phyloP scores from a whole-genome alignment of 2,113 vertebrate species.

The Hypocryptadius cinnamomeus region DNA sequence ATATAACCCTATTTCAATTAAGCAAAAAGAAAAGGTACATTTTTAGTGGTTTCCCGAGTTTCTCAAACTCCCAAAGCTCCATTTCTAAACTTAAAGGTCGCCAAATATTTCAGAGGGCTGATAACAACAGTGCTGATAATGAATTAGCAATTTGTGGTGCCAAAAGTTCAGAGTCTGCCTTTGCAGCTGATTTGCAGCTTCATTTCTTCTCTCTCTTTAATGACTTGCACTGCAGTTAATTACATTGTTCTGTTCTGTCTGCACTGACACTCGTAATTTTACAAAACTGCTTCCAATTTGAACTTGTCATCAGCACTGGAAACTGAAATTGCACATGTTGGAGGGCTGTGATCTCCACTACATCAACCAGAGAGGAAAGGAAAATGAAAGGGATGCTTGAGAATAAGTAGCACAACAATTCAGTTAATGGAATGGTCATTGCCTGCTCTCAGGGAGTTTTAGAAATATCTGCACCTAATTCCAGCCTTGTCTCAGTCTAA shows the following conservation, averaged over 20 bases:
- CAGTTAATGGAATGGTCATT: background rate
- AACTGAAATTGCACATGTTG: background rate
- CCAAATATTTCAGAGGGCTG: background rate
- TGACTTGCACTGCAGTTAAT: background rate
- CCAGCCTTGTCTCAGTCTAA: background rate
- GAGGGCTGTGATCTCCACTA: background rate
- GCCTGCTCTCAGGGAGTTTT: background rate
- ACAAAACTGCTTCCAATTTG: background rate
- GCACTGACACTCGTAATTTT: background rate
- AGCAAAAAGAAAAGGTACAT: background rate
- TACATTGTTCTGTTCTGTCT: background rate
- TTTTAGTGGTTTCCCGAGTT: background rate
- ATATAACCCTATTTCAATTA: background rate
- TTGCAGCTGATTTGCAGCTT: background rate
- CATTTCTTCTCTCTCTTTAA: background rate
- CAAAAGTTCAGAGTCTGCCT: background rate
- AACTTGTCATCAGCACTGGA: background rate
- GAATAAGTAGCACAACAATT: background rate
- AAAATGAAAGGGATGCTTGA: background rate
- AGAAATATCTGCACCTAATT: background rate
- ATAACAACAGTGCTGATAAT: background rate
- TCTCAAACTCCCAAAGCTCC: background rate
- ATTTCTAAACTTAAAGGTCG: background rate
- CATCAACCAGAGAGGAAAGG: background rate
- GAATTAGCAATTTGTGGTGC: background rate